Percentiles rank a stretch among this genome's conserved stretches.
Evolutionary conservation across 2,797 vertebrate species (phyloP).

Genomic region (Corythornis leucogaster): DNA sequence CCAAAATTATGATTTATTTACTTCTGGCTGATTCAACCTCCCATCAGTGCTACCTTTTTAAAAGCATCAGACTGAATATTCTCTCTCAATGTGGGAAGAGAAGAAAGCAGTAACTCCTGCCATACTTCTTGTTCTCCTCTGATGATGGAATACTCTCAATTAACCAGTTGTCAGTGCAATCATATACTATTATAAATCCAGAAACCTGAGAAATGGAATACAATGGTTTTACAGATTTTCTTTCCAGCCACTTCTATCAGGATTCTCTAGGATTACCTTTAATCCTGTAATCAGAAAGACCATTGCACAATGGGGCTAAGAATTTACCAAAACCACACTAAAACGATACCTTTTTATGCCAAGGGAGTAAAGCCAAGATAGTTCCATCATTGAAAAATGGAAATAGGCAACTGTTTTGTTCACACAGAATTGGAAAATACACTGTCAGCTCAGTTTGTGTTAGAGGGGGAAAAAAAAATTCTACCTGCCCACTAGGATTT

Average conservation of each 20-base stretch:
- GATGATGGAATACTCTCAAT: neutral
- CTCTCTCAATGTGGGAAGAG: neutral
- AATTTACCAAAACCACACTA: slow-evolving; percentile 32
- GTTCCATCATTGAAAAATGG: neutral
- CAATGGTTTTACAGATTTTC: slow-evolving; percentile 38
- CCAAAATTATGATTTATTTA: neutral
- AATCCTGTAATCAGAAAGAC: slow-evolving; percentile 47
- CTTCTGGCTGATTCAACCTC: neutral
- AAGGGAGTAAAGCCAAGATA: neutral
- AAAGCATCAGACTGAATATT: neutral
- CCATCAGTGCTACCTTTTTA: neutral
- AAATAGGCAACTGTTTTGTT: slow-evolving; percentile 45
- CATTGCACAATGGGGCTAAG: slow-evolving; percentile 51
- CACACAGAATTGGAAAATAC: neutral
- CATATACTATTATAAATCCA: slow-evolving; percentile 38
- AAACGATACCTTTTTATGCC: slow-evolving; percentile 23
- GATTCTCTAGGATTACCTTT: slow-evolving; percentile 65
- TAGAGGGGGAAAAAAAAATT: neutral
- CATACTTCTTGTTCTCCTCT: neutral
- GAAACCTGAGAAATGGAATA: slow-evolving; percentile 29
- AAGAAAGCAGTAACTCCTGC: neutral
- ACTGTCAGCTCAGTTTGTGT: neutral
- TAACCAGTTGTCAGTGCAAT: slow-evolving; percentile 58
- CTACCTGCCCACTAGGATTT: slow-evolving; percentile 48
- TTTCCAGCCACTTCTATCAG: slow-evolving; percentile 28